Conservation (phyloP, 2,113 vertebrate species). For the Anser brachyrhynchus region DNA sequence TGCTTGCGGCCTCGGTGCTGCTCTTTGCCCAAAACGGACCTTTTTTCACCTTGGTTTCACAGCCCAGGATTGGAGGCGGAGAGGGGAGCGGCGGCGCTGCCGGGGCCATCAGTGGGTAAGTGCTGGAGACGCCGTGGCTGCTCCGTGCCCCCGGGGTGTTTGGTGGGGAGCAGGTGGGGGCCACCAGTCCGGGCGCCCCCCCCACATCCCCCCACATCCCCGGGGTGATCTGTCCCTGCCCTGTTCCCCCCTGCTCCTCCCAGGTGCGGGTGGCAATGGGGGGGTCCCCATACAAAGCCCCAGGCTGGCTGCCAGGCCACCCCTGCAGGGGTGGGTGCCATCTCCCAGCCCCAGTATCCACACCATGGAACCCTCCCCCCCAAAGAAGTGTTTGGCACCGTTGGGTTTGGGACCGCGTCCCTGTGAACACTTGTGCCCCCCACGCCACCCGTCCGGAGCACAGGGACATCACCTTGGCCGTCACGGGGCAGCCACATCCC, state of each 20-base stretch:
- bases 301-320: neutral
- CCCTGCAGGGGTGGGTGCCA: rapidly evolving
- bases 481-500: neutral
- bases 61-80: neutral
- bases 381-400: rapidly evolving
- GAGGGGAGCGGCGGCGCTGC: neutral
- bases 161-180: neutral
- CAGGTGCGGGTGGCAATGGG: rapidly evolving
- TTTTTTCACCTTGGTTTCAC: neutral
- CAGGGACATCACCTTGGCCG: rapidly evolving
- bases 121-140: rapidly evolving
- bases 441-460: neutral
- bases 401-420: neutral
- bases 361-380: rapidly evolving
- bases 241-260: neutral
- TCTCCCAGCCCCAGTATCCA: neutral
- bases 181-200: neutral
- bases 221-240: neutral
- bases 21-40: neutral
- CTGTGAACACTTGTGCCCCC: rapidly evolving
- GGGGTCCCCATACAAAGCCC: neutral
- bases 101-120: neutral
- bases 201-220: rapidly evolving
- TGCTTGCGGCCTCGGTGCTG: neutral
- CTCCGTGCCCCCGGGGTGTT: rapidly evolving